Conservation (phyloP, 2,797 vertebrate species). For the Phoebastria nigripes region DNA sequence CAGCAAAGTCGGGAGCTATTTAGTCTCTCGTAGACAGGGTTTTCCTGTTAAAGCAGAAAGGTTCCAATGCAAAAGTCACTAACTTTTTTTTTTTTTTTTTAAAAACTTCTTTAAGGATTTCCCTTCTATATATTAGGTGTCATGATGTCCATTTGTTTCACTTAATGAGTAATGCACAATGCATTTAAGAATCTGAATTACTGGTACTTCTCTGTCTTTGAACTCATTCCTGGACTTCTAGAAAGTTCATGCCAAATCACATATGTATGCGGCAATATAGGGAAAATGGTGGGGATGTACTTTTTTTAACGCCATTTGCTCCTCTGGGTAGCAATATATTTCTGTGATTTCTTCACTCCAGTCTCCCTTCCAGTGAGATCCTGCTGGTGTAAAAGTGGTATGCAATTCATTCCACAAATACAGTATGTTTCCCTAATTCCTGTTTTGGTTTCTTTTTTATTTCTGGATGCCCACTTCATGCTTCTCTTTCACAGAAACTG, state of each 20-base stretch:
- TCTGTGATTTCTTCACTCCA: neutral
- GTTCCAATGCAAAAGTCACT: neutral
- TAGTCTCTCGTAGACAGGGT: neutral
- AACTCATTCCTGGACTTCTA: neutral
- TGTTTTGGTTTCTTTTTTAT: neutral
- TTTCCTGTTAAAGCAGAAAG: neutral
- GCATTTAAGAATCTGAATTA: neutral
- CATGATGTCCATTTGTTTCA: neutral
- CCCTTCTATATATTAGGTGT: neutral
- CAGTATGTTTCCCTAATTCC: neutral
- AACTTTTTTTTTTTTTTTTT: neutral
- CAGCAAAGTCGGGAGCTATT: neutral
- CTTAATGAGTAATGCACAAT: neutral
- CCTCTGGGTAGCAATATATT: neutral
- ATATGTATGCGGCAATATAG: accelerated
- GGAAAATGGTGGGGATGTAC: neutral
- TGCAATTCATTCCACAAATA: neutral
- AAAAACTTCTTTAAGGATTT: neutral
- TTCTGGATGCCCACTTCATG: neutral
- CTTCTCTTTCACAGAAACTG: neutral
- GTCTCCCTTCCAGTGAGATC: neutral
- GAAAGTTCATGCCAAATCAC: neutral
- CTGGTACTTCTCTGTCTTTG: neutral
- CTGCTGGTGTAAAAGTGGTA: neutral
- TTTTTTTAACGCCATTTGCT: neutral